Evolutionary conservation across 2,113 vertebrate species (phyloP).

Genomic region (Rutilus rutilus): DNA sequence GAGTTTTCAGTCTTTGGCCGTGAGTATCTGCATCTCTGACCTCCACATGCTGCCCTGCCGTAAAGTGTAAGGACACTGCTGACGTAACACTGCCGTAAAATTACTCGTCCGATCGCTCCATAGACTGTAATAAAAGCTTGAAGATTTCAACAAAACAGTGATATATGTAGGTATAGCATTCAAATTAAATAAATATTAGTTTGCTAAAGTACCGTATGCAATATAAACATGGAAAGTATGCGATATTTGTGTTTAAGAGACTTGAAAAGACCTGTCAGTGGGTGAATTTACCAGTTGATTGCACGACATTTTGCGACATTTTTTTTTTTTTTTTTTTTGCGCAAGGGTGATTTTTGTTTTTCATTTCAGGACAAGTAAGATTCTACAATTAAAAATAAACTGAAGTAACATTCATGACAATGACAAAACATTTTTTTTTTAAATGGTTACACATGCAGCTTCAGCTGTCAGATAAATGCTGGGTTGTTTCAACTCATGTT

Average conservation of each 20-base stretch:
- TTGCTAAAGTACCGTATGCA: background rate
- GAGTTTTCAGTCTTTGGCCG: background rate
- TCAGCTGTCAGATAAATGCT: background rate
- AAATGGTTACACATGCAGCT: background rate
- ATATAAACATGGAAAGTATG: background rate
- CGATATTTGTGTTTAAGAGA: background rate
- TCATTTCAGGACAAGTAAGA: background rate
- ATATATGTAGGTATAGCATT: background rate
- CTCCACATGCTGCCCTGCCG: conserved; percentile 71
- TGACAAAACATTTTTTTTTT: background rate
- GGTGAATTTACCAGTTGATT: background rate
- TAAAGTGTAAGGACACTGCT: conserved; percentile 59
- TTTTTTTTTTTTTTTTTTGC: background rate
- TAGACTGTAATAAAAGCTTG: too few species aligned
- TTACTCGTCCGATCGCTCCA: background rate
- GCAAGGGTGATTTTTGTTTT: background rate
- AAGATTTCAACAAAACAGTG: background rate
- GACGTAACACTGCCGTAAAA: conserved; percentile 52
- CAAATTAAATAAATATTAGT: background rate
- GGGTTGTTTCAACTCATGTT: too few species aligned
- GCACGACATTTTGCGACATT: conserved; percentile 37
- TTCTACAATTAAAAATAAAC: background rate
- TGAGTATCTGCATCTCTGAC: conserved; percentile 62
- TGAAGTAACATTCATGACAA: background rate
- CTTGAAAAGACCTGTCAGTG: background rate